Base-by-base conservation (phyloP, 2,113 vertebrate species). In the Trochalopteron elliotii region DNA sequence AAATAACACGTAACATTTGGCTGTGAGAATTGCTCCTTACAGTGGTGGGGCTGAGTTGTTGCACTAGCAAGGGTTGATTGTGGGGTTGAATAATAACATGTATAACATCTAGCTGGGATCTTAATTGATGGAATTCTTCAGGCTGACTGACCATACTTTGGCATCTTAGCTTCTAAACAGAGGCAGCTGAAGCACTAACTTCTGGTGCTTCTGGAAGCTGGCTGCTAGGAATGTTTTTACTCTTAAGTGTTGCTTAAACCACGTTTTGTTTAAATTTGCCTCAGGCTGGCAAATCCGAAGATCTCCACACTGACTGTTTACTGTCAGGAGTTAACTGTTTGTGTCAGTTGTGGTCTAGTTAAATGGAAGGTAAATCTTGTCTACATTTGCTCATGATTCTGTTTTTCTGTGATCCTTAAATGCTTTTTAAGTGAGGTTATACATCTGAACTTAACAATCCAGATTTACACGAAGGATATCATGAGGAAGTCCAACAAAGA, bases 41-140 rank as follows among this genome's bases (percentile, higher is more conserved):
- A 21, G 14, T 72, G 15, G 3, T 27, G 18, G 23, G 11, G 23
- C 31, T 45, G 76, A 64, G 59, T 56, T 60, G 19, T 5, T 24
- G 23, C 47, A 1, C 35, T 85, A 0, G 23, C 69, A 5, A 35
- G 35, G 10, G 7, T 28, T 75, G 40, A 7, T 11, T 52, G 6
- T 64, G 22, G 31, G 9, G 1, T 44, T 45, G 20, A 45, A 17
- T 57, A 13, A 19, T 0, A n/a, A n/a, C n/a, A 0, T 20, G 5
- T 30, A 0, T 68, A 28, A 17, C 2, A 4, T 50, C 7, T 42
- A 22, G 39, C 6, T 39, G 28, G 6, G 19, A 8, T 63, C 45
- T 70, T 49, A 55, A 42, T 44, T 75, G 8, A 7, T 37, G 4
- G n/a, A 37, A 35, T 72, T 57, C 22, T 44, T 71, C n/a, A 53